A percentile compares a stretch with the other conserved stretches of the same genome.
These are phyloP conservation scores for Oscheius sp. DNA, from an alignment of 2,888 invertebrate species.

Conservation along the genomic window DNA sequence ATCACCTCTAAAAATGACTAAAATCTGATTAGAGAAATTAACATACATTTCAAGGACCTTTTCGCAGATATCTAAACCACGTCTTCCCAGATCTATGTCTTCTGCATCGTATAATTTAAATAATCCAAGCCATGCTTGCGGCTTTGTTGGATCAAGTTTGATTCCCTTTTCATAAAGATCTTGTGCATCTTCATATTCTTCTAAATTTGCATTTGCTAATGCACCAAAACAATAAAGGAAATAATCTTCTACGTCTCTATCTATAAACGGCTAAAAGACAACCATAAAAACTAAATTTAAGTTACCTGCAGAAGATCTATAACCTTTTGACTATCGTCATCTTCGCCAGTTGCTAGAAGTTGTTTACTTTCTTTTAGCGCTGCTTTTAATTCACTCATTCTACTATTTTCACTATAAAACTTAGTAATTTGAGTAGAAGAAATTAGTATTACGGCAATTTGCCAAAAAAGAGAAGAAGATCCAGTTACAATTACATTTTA, in stretches of 20 bases:
- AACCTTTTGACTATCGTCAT: constrained; percentile 46
- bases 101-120: constrained; percentile 49
- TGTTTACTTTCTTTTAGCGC: constrained; percentile 44
- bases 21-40: background rate
- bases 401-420: background rate
- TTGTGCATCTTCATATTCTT: constrained; percentile 40
- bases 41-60: constrained; percentile 37
- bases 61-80: constrained; percentile 42
- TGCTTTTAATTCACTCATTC: constrained; percentile 50
- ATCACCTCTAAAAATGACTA: constrained; percentile 20
- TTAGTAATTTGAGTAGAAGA: background rate
- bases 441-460: background rate
- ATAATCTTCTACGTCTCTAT: constrained; percentile 43
- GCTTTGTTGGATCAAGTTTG: constrained; percentile 38
- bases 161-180: constrained; percentile 47
- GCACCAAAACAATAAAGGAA: constrained; percentile 45
- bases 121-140: constrained; percentile 49
- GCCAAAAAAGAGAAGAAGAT: background rate
- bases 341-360: constrained; percentile 40
- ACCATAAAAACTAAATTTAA: background rate
- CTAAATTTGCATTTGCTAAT: constrained; percentile 44
- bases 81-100: constrained; percentile 32
- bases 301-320: constrained; percentile 48
- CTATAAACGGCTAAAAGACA: constrained; percentile 39
- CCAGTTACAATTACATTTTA: constrained; percentile 9